Evolutionary conservation across 1,140 invertebrate genomes (phyloP).

Genomic region (Mesaphorura yosii): DNA sequence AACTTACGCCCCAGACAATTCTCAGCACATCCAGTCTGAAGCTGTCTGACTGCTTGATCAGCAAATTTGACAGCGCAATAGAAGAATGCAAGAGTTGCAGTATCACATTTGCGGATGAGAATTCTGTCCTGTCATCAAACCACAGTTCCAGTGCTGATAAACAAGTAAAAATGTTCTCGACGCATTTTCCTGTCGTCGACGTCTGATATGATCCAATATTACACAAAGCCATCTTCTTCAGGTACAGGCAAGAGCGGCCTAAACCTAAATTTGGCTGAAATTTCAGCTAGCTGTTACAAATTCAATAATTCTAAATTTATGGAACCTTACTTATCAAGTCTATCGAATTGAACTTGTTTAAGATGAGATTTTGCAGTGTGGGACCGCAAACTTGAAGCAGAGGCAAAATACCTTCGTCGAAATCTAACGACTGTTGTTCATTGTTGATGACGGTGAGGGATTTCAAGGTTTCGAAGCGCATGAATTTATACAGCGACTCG

Average conservation of each 20-base stretch:
- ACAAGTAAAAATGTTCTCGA: conserved; percentile 28
- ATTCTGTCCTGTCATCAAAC: conserved; percentile 32
- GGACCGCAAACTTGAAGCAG: conserved; percentile 34
- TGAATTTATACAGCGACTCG: conserved; percentile 34
- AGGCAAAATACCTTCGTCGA: conserved; percentile 36
- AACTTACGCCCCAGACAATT: conserved; percentile 34
- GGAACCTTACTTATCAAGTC: conserved; percentile 22
- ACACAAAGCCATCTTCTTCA: conserved; percentile 35
- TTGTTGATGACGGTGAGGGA: conserved; percentile 33
- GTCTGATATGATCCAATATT: conserved; percentile 30
- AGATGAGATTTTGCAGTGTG: conserved; percentile 34
- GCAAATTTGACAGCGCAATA: conserved; percentile 32
- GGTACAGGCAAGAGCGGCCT: conserved; percentile 32
- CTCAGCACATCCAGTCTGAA: conserved; percentile 31
- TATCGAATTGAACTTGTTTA: conserved; percentile 34
- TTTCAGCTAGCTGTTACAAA: not conserved
- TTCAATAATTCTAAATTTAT: conserved; percentile 4
- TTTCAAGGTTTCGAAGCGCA: conserved; percentile 34
- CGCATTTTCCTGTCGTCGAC: conserved; percentile 17
- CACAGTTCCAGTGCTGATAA: conserved; percentile 35
- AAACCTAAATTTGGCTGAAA: conserved; percentile 28
- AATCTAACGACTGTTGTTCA: conserved; percentile 34
- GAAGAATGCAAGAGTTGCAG: conserved; percentile 33
- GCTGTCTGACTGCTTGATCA: conserved; percentile 33
- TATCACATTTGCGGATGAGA: conserved; percentile 28